Percentiles rank a stretch among this genome's conserved stretches.
Evolutionary conservation across 1,140 invertebrate species (phyloP).

Genomic region (Conopomorpha cramerella): DNA sequence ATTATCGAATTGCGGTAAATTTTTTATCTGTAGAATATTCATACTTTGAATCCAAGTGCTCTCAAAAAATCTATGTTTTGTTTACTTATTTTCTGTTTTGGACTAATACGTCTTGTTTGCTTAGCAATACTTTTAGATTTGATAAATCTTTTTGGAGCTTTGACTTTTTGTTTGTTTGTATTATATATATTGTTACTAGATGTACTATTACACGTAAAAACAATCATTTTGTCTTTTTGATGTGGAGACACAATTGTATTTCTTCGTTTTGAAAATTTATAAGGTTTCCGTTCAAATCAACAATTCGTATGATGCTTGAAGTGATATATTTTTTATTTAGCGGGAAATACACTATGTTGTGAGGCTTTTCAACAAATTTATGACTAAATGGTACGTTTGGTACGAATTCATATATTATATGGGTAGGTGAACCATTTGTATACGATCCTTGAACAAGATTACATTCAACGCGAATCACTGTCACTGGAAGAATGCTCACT

Average conservation of each 20-base stretch:
- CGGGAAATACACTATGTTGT: conserved; percentile 7
- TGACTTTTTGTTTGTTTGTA: no score
- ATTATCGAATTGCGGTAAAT: conserved; percentile 13
- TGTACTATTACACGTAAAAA: no score
- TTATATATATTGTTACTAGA: no score
- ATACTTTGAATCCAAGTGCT: conserved; percentile 10
- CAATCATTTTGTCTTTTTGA: no score
- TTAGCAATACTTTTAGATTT: no score
- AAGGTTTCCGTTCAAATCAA: conserved; percentile 1
- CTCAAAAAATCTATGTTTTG: conserved; percentile 12
- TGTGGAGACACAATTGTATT: conserved; percentile 2
- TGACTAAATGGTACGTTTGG: conserved; percentile 4
- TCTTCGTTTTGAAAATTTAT: conserved; percentile 5
- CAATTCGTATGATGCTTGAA: conserved; percentile 1
- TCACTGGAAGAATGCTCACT: conserved; percentile 4
- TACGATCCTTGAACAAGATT: conserved; percentile 4
- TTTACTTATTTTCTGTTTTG: conserved; percentile 8
- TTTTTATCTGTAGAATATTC: conserved; percentile 13
- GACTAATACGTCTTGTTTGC: no score
- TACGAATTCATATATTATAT: conserved; percentile 5
- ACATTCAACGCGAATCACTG: conserved; percentile 5
- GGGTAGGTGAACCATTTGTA: conserved; percentile 2
- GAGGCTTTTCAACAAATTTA: conserved; percentile 2
- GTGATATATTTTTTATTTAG: conserved; percentile 1
- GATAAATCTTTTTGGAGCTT: no score